These are phyloP conservation scores for Drosophila parvula DNA, from an alignment of 1,140 invertebrate genomes.

Conservation along the genomic window DNA sequence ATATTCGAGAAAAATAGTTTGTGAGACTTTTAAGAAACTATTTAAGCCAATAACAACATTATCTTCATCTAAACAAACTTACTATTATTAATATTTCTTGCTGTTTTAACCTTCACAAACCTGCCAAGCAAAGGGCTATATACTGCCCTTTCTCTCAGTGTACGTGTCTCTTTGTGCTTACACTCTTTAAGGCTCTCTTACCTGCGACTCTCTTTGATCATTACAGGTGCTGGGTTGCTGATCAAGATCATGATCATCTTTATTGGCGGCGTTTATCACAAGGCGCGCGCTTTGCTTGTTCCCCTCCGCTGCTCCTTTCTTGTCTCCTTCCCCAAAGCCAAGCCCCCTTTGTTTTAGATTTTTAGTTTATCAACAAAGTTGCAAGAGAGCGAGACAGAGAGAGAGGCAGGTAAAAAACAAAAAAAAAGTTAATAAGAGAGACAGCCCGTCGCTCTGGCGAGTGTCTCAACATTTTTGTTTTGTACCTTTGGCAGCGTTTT, in stretches of 20 bases:
- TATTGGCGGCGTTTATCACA: constrained; percentile 70
- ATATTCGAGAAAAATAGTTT: no score
- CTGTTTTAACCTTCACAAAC: not conserved
- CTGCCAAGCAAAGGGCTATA: not conserved
- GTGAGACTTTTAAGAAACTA: no score
- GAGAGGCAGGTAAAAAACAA: constrained; percentile 3
- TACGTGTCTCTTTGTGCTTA: constrained; percentile 15
- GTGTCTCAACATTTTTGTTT: constrained; percentile 49
- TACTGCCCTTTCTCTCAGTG: not conserved
- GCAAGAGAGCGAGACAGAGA: constrained; percentile 35
- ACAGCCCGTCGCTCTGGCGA: constrained; percentile 6
- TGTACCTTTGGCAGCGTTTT: constrained; percentile 76
- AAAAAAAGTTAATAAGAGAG: constrained; percentile 10
- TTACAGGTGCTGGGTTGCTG: constrained; percentile 21
- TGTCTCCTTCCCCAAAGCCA: constrained; percentile 8
- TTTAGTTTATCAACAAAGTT: constrained; percentile 73
- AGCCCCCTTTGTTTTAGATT: constrained; percentile 60
- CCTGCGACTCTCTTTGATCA: constrained; percentile 30
- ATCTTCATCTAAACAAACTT: no score
- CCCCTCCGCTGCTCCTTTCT: constrained; percentile 16
- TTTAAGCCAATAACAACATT: no score
- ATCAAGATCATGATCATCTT: constrained; percentile 35
- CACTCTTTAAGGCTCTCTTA: constrained; percentile 44
- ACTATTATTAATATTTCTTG: not conserved
- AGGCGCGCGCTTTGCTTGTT: constrained; percentile 53